Conservation (phyloP, 1,140 invertebrate genomes). For the Drosophila carrolli region DNA sequence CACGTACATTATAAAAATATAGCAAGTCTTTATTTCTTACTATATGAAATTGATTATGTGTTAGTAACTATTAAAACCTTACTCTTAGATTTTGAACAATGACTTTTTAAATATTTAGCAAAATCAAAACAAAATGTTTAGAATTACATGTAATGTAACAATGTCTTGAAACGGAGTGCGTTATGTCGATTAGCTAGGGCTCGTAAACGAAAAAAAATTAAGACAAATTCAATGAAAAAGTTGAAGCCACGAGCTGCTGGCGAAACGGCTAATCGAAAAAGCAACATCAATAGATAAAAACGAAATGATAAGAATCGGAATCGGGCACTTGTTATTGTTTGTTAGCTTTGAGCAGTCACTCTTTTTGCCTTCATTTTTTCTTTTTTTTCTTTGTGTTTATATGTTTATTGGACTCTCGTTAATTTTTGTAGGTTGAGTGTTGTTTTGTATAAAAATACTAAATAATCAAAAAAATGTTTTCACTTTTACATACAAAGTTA, state of each 20-base stretch:
- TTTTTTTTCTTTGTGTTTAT: slow-evolving; percentile 11
- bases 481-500: neutral
- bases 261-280: slow-evolving; percentile 41
- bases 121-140: neutral
- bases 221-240: slow-evolving; percentile 5
- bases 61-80: no score
- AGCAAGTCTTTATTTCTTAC: no score
- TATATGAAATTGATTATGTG: no score
- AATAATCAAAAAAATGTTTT: neutral
- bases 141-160: neutral
- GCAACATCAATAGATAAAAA: slow-evolving; percentile 55
- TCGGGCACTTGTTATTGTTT: slow-evolving; percentile 12
- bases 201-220: slow-evolving; percentile 3
- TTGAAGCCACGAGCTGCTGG: slow-evolving; percentile 6
- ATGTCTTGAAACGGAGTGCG: neutral
- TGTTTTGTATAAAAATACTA: neutral
- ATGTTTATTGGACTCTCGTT: slow-evolving; percentile 15
- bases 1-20: no score
- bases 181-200: neutral
- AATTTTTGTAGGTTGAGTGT: neutral
- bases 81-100: no score
- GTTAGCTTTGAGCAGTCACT: neutral
- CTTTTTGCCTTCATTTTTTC: slow-evolving; percentile 8
- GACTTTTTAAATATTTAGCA: neutral
- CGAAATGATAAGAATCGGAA: slow-evolving; percentile 54